Conservation (phyloP, 2,113 vertebrate species). For the Hemiprocne comata region DNA sequence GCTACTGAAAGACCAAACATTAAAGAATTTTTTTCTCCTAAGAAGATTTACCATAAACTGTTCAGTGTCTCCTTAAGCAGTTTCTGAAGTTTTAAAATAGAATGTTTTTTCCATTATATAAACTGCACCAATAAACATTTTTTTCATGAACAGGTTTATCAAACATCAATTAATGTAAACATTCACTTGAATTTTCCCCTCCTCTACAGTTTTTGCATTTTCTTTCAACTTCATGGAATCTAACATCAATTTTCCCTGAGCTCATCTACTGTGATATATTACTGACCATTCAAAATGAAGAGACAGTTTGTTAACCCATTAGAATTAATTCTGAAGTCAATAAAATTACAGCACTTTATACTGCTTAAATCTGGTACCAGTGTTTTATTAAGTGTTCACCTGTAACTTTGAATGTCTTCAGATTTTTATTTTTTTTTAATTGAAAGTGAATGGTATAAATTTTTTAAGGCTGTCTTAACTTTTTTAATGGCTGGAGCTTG, state of each 20-base stretch:
- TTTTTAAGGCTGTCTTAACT: not conserved
- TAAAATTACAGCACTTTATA: not conserved
- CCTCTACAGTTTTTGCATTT: not conserved
- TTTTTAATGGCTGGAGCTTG: not conserved
- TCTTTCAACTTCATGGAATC: not conserved
- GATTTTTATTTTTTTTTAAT: not conserved
- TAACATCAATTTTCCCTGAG: not conserved
- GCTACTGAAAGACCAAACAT: not conserved
- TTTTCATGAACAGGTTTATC: not conserved
- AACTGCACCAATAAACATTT: not conserved
- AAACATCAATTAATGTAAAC: not conserved
- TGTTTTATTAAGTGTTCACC: not conserved
- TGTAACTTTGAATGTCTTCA: not conserved
- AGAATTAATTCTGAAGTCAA: not conserved
- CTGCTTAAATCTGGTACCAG: not conserved
- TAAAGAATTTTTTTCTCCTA: not conserved
- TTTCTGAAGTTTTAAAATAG: not conserved
- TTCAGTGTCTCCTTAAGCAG: not conserved
- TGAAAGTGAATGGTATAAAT: not conserved
- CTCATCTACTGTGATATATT: not conserved
- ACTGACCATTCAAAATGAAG: not conserved
- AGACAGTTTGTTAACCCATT: not conserved
- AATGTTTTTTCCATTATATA: not conserved
- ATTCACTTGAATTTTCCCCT: not conserved
- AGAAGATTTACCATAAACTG: not conserved